Base-by-base conservation (phyloP, 1,140 invertebrate genomes). In the Pygmarrhopalites habei region DNA sequence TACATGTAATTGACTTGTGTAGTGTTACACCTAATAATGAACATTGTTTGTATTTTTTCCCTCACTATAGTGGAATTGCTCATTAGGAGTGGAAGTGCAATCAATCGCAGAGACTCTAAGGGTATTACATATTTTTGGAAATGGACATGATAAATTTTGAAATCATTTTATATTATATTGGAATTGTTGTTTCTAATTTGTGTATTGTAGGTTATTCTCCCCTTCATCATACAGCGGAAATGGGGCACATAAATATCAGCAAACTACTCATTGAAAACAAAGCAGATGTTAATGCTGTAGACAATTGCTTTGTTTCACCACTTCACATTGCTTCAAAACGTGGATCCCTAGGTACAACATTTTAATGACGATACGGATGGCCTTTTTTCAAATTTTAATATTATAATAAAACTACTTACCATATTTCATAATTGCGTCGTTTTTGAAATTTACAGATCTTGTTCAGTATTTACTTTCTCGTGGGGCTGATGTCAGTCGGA, bases 41-140 rank as follows among this genome's bases (percentile, higher is more conserved):
- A n/a, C n/a, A n/a, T n/a, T n/a, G n/a, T n/a, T n/a, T n/a, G n/a
- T n/a, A n/a, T n/a, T n/a, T n/a, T n/a, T n/a, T n/a, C n/a, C n/a
- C n/a, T n/a, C n/a, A n/a, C n/a, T 53, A 21, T 30, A 66, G 68
- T 69, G 1, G 64, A 69, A 53, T 23, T 69, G 17, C 47, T 69
- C 2, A 60, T 69, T 26, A 14, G 58, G 46, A 44, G 44, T 32
- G 64, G 64, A 35, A 49, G 58, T 28, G 51, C 68, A 15, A 59
- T 69, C 10, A 66, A 69, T 39, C 21, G 55, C 17, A 21, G 66
- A 21, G 66, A 68, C 29, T 68, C 66, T 14, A 32, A 60, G n/a
- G 64, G 64, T 56, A 58, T 53, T 4, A n/a, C 28, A 19, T 26
- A 3, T 53, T 4, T 30, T 53, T 12, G 14, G 12, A 23, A 30